Percentiles rank a stretch among this genome's conserved stretches.
Conservation (phyloP, 1,140 invertebrate genomes). For the Drosophila tropicalis region DNA sequence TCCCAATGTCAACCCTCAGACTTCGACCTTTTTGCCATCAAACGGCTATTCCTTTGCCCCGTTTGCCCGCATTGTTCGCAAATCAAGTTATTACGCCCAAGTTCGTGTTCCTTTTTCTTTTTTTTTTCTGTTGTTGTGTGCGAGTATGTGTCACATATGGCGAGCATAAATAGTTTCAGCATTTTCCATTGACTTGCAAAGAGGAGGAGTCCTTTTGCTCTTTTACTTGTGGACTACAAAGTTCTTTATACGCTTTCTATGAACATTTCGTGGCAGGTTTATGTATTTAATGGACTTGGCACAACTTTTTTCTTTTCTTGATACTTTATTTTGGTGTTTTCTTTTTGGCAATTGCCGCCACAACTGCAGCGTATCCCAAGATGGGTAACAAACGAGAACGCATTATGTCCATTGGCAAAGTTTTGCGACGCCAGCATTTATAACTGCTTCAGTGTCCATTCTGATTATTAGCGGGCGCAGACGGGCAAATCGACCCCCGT, state of each 20-base stretch:
- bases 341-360: conserved; percentile 24
- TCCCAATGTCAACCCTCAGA: background rate
- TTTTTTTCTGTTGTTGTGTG: conserved; percentile 16
- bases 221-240: conserved; percentile 50
- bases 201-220: conserved; percentile 18
- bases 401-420: conserved; percentile 77
- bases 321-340: conserved; percentile 28
- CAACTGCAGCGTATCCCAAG: conserved; percentile 22
- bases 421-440: conserved; percentile 76
- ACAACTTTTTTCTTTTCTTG: conserved; percentile 57
- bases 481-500: background rate
- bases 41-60: conserved; percentile 14
- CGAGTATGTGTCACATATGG: conserved; percentile 70
- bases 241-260: conserved; percentile 81
- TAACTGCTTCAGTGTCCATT: conserved; percentile 67
- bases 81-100: conserved; percentile 77
- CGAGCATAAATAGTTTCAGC: conserved; percentile 71
- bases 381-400: conserved; percentile 44
- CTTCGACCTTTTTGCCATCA: conserved; percentile 1
- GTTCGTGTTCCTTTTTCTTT: background rate
- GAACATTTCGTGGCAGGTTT: conserved; percentile 81
- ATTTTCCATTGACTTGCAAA: conserved; percentile 56
- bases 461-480: conserved; percentile 78
- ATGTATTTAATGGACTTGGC: conserved; percentile 81
- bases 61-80: conserved; percentile 65